Evolutionary conservation across 2,797 vertebrate species (phyloP), one percentile per base, ranked within the genome.

Genomic region (Sus cebifrons): DNA sequence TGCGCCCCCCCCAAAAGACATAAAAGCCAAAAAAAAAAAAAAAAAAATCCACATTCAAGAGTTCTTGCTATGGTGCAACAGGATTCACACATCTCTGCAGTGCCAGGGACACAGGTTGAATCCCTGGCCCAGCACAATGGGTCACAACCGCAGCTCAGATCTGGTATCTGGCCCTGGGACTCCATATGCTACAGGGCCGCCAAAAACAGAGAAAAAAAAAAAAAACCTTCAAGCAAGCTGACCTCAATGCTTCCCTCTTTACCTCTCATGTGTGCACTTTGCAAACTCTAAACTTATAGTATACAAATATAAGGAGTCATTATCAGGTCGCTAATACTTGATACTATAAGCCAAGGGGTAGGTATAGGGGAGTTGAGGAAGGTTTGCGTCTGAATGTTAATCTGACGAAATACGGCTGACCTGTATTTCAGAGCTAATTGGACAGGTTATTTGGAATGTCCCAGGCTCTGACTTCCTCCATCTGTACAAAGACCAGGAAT

Each of bases 391-490:
- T 85, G 44, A 85, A 77, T 49, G 77, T 58, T 89, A 58, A 89
- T 84, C 58, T 96, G 71, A 86, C 91, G 86, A 89, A 89, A 89
- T 52, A 40, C 52, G 62, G 15, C 74, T 36, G 25, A 78, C 44
- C 29, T 74, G 8, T 67, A 68, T 40, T 93, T 77, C 94, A 73
- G 40, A 89, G 71, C 44, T 81, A 90, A 89, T 11, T 56, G 23
- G 82, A 89, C 77, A 94, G 70, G 44, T 58, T 68, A 32, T 70
- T 65, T 52, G 20, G 79, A 62, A 8, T 67, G 12, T 73, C 86
- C 85, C 2, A 0, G 91, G 23, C 74, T 94, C 74, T 78, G n/a
- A 67, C 21, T 62, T 14, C 56, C 44, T 93, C 70, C 83, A 27
- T 74, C 32, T 68, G 44, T 32, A 64, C 58, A 25, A 56, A 64